Evolutionary conservation across 2,888 invertebrate species (phyloP), one percentile per base, ranked within the genome.

Genomic region (Pristionchus fissidentatus): DNA sequence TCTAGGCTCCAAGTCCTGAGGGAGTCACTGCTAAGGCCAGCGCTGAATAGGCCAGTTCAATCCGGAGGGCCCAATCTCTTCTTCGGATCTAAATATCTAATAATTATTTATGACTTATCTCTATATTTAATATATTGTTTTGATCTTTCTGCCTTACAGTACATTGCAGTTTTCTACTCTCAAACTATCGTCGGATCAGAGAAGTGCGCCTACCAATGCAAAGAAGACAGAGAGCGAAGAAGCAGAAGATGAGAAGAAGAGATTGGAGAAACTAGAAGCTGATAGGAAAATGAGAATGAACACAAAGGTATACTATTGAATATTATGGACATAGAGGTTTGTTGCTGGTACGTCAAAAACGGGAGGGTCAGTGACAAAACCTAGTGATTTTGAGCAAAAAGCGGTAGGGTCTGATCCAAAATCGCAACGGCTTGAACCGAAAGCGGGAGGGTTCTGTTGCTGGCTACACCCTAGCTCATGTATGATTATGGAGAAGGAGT

Each of bases 151-250:
- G 8, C 35, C 43, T 2, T 15, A n/a, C n/a, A n/a, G n/a, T n/a
- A n/a, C 10, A 22, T 78, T 88, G 55, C 84, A 88, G 88, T 85
- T 87, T 0, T 83, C 85, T 43, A 81, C 85, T 15, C 75, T 90
- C 62, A 88, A 88, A 84, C 70, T 85, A 10, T 87, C 87, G 70
- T 84, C 85, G 1, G 89, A 88, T 70, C 77, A 84, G n/a, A 84
- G 87, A 26, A 87, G 86, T 81, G 93, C 95, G 94, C 96, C 95
- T 19, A 95, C 95, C 32, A 96, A 97, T 91, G 95, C 95, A 88
- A 92, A 97, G 29, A 96, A 96, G 92, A 95, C 95, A 19, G 95
- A 96, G 88, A 96, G 96, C 87, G 96, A 97, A 93, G 93, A 96
- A 75, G 95, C 95, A 0, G 95, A 95, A 88, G 95, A 96, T 92